Evolutionary conservation across 2,113 vertebrate species (phyloP).

Genomic region (Oreochromis niloticus): DNA sequence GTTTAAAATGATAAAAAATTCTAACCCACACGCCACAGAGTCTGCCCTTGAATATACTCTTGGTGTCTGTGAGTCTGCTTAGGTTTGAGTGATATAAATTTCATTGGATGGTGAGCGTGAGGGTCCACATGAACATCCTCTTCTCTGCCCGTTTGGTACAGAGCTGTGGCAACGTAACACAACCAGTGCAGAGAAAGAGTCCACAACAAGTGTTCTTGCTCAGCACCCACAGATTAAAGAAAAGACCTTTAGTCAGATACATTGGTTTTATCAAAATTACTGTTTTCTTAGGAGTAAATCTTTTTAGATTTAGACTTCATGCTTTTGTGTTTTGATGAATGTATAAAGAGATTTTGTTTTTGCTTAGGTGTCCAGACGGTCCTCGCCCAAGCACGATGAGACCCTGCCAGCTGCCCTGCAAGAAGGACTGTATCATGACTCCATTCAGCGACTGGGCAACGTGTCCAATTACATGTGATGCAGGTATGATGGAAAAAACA

Average conservation of each 20-base stretch:
- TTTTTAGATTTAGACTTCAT: not conserved
- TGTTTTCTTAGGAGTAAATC: not conserved
- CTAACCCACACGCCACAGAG: not conserved
- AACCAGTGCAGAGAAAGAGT: not conserved
- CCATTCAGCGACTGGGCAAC: slow-evolving; percentile 89
- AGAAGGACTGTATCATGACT: slow-evolving; percentile 89
- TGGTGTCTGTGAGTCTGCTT: not conserved
- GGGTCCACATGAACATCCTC: not conserved
- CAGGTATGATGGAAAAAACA: slow-evolving; percentile 72
- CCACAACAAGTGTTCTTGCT: not conserved
- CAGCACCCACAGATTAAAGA: not conserved
- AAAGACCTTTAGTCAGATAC: not conserved
- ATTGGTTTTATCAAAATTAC: not conserved
- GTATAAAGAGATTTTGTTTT: not conserved
- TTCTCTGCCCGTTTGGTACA: not conserved
- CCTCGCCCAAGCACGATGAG: slow-evolving; percentile 88
- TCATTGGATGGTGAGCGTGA: not conserved
- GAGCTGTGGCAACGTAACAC: not conserved
- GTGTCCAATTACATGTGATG: slow-evolving; percentile 81
- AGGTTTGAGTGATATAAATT: not conserved
- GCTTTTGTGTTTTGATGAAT: not conserved
- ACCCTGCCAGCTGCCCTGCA: slow-evolving; percentile 87
- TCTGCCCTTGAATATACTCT: not conserved
- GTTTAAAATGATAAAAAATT: not conserved
- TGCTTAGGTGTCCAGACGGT: slow-evolving; percentile 84